Evolutionary conservation across 2,888 invertebrate species (phyloP), one percentile per base, ranked within the genome.

Genomic region (Calameuta idolon): DNA sequence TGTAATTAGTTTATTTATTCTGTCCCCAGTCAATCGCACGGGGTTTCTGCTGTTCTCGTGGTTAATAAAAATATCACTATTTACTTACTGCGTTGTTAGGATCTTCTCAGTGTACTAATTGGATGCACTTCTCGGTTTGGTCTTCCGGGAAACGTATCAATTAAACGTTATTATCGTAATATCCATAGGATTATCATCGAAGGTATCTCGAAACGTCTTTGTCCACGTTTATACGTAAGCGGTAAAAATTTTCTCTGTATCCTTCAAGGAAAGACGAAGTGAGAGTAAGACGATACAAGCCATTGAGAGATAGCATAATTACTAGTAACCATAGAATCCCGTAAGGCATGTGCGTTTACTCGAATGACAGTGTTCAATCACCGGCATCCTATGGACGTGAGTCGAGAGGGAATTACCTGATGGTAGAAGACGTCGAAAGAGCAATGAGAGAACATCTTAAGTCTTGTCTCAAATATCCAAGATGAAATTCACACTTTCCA

Each of bases 301-400:
- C 86, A 85, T 85, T 85, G 86, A 79, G 80, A 86, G 87, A 87
- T 87, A 86, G 86, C 83, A 84, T 86, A 86, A 87, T 87, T 86
- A 85, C 86, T 83, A 83, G 83, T 83, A 82, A 85, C 84, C 85
- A 84, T 84, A 87, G 87, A 84, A 87, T 85, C 87, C 83, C 84
- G 85, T 83, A 85, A 83, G 86, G 83, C 84, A 86, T 85, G 85
- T 83, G 81, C 79, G 84, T 82, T 81, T 79, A 79, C 74, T 80
- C 83, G 86, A 85, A 85, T 86, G 85, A 86, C 85, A 86, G 85
- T 85, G 79, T 85, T 88, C 88, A 88, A 88, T 89, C 86, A 87
- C 86, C 87, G 87, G 87, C 85, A 82, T 71, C 71, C 31, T 33
- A 71, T 15, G 71, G 15, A 71, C 71, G 71, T 71, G 71, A 71